Percentiles rank a stretch among this genome's conserved stretches.
Conservation (phyloP, 2,797 vertebrate genomes). For the Catamblyrhynchus diadema region DNA sequence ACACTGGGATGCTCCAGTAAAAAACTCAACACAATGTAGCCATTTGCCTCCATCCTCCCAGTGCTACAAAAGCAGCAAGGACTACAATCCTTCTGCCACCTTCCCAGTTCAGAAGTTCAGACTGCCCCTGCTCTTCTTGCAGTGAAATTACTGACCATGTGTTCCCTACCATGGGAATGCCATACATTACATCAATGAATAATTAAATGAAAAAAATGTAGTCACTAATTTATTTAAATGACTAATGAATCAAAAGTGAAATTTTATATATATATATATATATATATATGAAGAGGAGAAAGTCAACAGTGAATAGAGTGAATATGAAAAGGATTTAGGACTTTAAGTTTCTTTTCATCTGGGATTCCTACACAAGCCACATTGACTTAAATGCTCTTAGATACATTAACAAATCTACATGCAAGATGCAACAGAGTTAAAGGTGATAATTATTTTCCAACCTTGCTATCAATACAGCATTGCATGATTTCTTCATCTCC, state of each 20-base stretch:
- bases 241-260: not conserved
- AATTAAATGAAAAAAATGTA: not conserved
- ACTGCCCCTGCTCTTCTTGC: not conserved
- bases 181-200: not conserved
- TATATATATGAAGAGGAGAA: not conserved
- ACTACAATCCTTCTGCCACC: not conserved
- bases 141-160: not conserved
- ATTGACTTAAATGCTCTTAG: not conserved
- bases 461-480: not conserved
- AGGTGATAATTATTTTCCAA: not conserved
- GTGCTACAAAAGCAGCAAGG: not conserved
- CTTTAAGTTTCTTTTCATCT: not conserved
- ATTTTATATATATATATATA: not conserved
- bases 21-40: not conserved
- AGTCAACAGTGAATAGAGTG: not conserved
- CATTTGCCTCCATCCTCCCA: not conserved
- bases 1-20: not conserved
- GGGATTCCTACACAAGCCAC: not conserved
- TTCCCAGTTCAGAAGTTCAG: not conserved
- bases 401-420: not conserved
- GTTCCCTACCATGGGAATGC: not conserved
- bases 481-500: not conserved
- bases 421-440: not conserved
- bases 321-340: not conserved
- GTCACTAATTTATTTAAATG: not conserved